phyloP scores from a whole-genome alignment of 2,797 vertebrate genomes.

The Phoxinus dragarum region DNA sequence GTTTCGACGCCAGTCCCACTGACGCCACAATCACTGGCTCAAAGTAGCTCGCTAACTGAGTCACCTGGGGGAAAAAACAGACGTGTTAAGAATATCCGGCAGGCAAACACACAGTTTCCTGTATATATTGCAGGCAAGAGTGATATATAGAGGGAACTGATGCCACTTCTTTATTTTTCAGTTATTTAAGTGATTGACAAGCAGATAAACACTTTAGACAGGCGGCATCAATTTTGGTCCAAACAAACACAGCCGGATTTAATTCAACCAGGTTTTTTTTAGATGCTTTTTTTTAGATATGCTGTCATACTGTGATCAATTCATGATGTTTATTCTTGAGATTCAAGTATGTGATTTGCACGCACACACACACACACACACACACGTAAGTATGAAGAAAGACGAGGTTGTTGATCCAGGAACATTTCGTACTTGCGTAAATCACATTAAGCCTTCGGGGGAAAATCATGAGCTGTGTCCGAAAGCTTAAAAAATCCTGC shows the following conservation, averaged over 20 bases:
- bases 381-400: not conserved
- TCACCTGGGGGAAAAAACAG: slow-evolving; percentile 79
- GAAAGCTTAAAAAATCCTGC: not conserved
- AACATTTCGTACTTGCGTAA: not conserved
- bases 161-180: not conserved
- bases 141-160: slow-evolving; percentile 4
- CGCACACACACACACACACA: too few species aligned
- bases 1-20: slow-evolving; percentile 91
- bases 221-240: not conserved
- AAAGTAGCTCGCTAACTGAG: slow-evolving; percentile 94
- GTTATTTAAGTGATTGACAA: not conserved
- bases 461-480: not conserved
- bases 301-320: not conserved
- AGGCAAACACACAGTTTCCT: not conserved
- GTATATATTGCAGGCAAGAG: slow-evolving; percentile 40
- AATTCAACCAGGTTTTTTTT: not conserved
- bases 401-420: not conserved
- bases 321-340: not conserved
- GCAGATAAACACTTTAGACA: not conserved
- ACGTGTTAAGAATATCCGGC: not conserved
- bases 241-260: not conserved
- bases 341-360: not conserved
- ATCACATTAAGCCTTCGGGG: not conserved
- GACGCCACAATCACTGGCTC: slow-evolving; percentile 93
- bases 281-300: not conserved